These are phyloP conservation scores for Vireo altiloquus DNA, from an alignment of 2,113 vertebrate genomes.

Conservation along the genomic window DNA sequence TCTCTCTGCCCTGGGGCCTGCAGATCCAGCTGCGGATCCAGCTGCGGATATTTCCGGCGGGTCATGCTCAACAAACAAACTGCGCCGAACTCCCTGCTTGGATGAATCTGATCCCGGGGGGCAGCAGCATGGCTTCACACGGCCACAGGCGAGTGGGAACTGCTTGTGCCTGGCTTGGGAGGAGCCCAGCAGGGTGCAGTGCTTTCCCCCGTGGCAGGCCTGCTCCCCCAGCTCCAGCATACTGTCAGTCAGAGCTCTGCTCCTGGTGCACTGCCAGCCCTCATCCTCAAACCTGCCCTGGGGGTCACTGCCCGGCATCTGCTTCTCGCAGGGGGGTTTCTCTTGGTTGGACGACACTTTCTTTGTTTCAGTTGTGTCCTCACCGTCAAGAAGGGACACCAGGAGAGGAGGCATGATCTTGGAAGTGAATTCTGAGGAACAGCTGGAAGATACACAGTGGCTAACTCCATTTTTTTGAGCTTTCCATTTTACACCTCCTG, in stretches of 20 bases:
- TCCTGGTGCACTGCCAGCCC: background rate
- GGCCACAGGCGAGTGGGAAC: background rate
- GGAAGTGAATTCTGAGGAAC: conserved; percentile 2
- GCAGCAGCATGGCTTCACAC: background rate
- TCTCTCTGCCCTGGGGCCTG: background rate
- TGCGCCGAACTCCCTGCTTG: background rate
- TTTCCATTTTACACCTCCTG: background rate
- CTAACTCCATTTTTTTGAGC: background rate
- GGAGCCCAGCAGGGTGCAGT: background rate
- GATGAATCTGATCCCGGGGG: background rate
- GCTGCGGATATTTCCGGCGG: background rate
- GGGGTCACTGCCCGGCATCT: background rate
- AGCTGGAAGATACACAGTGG: background rate
- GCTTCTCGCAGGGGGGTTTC: background rate
- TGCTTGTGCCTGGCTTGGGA: background rate
- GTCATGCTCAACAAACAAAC: background rate
- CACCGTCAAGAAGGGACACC: conserved; percentile 50
- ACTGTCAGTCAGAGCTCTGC: conserved; percentile 4
- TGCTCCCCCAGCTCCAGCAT: conserved; percentile 4
- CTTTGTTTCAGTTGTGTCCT: background rate
- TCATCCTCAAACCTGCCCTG: background rate
- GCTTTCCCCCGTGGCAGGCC: background rate
- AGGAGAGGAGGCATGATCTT: conserved; percentile 60
- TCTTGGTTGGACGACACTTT: background rate
- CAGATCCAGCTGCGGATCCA: background rate